Base-by-base conservation (phyloP, 2,113 vertebrate genomes). In the Cynoglossus semilaevis region DNA sequence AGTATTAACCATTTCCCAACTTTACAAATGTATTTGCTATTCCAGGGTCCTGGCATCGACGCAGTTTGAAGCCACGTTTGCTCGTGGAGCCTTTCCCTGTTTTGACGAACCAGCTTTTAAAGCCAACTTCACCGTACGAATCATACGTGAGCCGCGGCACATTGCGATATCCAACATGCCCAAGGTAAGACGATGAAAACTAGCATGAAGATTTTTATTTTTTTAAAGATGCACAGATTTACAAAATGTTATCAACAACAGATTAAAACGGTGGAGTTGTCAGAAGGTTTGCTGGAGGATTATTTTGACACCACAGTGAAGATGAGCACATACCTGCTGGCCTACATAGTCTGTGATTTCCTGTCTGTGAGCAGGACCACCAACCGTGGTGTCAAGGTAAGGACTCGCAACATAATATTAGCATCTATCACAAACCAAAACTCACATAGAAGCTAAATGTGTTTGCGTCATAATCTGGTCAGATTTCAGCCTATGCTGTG, bases 241-340 rank as follows among this genome's bases (percentile, higher is more conserved):
- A n/a, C n/a, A n/a, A n/a, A n/a, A n/a, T n/a, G n/a, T n/a, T n/a
- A n/a, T n/a, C n/a, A n/a, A n/a, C n/a, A n/a, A n/a, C 22, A 96
- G 94, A 73, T 93, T 38, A 94, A 90, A 70, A 93, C 94, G 1
- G 66, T 93, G 50, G 70, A 54, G 22, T 8, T 96, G 38, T 77
- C 83, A 0, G 88, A 83, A 9, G 88, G 90, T 58, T 87, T 97
- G 42, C 68, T 94, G 40, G 93, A 98, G 74, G 95, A 98, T 81
- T 87, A 93, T 59, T 97, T 96, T 72, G 94, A 91, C 67, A 88
- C 90, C 57, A 93, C 89, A 1, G 91, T 98, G 10, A 94, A 88
- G 86, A 96, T 98, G 95, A 96, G 95, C 74, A 96, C 93, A 0
- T 97, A 97, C 81, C 85, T 97, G 12, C 91, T 96, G 72, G 96